Base-by-base conservation (phyloP, 1,140 invertebrate genomes). In the Globodera ellingtonae region DNA sequence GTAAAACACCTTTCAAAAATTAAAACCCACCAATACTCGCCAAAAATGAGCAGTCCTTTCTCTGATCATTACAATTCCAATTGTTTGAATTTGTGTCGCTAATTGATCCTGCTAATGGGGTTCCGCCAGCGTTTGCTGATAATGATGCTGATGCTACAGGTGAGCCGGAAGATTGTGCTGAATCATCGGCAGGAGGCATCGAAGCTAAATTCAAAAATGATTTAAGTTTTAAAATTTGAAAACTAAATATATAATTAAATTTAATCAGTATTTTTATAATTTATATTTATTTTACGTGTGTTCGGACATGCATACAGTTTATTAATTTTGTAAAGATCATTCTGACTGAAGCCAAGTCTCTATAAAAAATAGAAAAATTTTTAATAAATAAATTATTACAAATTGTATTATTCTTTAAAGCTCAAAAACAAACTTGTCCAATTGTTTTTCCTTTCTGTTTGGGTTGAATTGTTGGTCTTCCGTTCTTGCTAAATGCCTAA, bases 321-420 rank as follows among this genome's bases (percentile, higher is more conserved):
- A 78, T 91, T 91, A 50, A 92, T 88, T 81, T 92, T 91, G 18
- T 75, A 81, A 15, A 91, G 81, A 80, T 92, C 91, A n/a, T 87
- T 89, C 0, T 79, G 71, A 72, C 90, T 91, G 70, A 91, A 88
- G 3, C 88, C 89, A 18, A 83, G 74, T 52, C 91, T 81, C 82
- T 70, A 9, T 35, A 35, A 21, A 65, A 65, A 15, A 21, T 1
- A 65, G 2, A 21, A 70, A 47, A 47, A 47, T 70, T 35, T 13
- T 70, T 35, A 70, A 70, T 46, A 18, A 18, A 18, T 18, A 24
- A 70, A 47, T 44, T 44, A 21, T 35, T 35, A 35, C 35, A 35
- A 35, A 35, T 35, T 35, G 35, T 35, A 35, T 35, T 35, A 35
- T 35, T 35, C 35, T 35, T 35, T 35, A 35, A 35, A 35, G 35